Base-by-base conservation (phyloP, 2,113 vertebrate species). In the Nyctereutes procyonoides region DNA sequence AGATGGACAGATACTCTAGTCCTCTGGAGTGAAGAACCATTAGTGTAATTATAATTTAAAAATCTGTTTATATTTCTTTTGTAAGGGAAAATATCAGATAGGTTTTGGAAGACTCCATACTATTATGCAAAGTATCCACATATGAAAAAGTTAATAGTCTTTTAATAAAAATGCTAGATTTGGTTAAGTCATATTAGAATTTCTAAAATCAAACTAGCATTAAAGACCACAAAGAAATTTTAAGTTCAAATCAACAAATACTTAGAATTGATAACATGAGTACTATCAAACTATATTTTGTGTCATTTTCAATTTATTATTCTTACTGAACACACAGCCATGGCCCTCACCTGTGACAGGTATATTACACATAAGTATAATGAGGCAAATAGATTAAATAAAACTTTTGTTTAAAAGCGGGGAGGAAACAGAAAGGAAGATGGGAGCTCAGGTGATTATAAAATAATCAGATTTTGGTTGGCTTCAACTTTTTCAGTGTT, bases 201-300 rank as follows among this genome's bases (percentile, higher is more conserved):
- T 92, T 19, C 69, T 14, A 93, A 89, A 89, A 79, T 51, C 79
- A 97, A 77, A 73, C 0, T n/a, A 53, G 43, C 48, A 65, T 67
- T 84, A 71, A 87, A 81, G 8, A 81, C 22, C 62, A 60, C 71
- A 82, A 85, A 43, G 13, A 63, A 35, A 32, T 87, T 26, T n/a
- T 8, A 73, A 91, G 8, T 95, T 16, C 16, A 86, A 94, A 53
- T 19, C 28, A 82, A 56, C n/a, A 93, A 81, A 88, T 67, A 30
- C 38, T 20, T 60, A 71, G 19, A 20, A 67, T 17, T 77, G 48
- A 71, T 76, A 56, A 91, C 1, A 22, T 77, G 22, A 63, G 2
- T 73, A 79, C 87, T 56, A 91, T n/a, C 22, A 85, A 84, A 65
- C 93, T 16, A 48, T 48, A 90, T 81, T 90, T 94, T 92, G 56